Evolutionary conservation across 2,888 invertebrate species (phyloP), one percentile per base, ranked within the genome.

Genomic region (Iphiclides podalirius): DNA sequence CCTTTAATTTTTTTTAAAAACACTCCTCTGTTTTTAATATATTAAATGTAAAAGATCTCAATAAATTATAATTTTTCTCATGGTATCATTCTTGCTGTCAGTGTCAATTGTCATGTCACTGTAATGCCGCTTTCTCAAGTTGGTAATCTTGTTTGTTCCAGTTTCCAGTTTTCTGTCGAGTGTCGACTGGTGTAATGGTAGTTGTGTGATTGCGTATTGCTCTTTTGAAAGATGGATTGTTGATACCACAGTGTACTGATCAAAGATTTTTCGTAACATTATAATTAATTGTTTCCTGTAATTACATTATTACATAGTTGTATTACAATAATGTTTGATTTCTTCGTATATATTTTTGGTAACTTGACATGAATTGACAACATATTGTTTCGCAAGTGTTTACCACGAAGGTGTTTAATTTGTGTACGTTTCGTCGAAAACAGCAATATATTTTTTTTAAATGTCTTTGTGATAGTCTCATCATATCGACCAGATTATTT

Each of bases 301-400:
- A 20, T 20, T 4, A 20, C 20, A 4, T 20, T 20, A 6, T 20
- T 20, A 20, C 20, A 20, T 6, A n/a, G n/a, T n/a, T 20, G 20
- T 20, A 20, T 4, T 4, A 20, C 20, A 20, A 20, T 20, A 20
- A 14, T 34, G 35, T 14, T 46, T 37, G 42, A 44, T 37, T 47
- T 45, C 40, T 31, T 44, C 52, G 53, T 53, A 54, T 65, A 58
- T 37, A 61, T 54, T 64, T 55, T 61, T 64, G 66, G 66, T 70
- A 64, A 68, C 72, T 80, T 78, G 74, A 79, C 75, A 73, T 79
- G 74, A 70, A 68, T 81, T 83, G 83, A 50, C 49, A 48, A 79
- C 81, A 77, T 78, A 75, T 74, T 76, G 67, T 84, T 83, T 85
- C 81, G 79, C 81, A 83, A 85, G 79, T 79, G 72, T 68, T 74